Conservation (phyloP, 30 jellyfish, hydroid and myxozoan genomes). For the Cassiopea andromeda region DNA sequence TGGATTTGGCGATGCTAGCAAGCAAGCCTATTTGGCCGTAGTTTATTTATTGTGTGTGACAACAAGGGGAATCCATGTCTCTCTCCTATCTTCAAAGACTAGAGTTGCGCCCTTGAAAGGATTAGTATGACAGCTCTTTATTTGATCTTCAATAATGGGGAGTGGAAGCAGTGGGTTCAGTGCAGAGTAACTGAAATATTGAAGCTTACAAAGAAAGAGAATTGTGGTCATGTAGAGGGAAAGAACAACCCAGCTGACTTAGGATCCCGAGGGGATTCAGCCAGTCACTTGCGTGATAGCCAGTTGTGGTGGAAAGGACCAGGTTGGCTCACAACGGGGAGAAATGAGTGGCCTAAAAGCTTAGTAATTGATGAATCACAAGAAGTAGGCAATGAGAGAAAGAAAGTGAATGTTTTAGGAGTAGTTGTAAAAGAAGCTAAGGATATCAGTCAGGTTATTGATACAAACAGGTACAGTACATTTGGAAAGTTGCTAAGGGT, state of each 20-base stretch:
- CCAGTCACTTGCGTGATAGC: not conserved
- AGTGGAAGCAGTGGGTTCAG: slow-evolving; percentile 32
- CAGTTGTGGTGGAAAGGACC: slow-evolving; percentile 14
- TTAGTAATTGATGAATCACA: too few relatives aligned
- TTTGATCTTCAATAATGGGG: not conserved
- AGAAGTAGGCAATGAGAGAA: too few relatives aligned
- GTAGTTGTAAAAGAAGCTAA: too few relatives aligned
- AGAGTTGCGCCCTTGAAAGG: not conserved
- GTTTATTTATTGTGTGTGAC: not conserved
- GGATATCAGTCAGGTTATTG: too few relatives aligned
- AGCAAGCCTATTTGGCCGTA: not conserved
- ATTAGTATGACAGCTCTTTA: slow-evolving; percentile 4
- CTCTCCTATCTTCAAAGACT: not conserved
- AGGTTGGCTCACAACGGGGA: too few relatives aligned
- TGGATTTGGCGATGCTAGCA: not conserved
- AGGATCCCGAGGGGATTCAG: slow-evolving; percentile 15
- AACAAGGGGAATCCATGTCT: not conserved
- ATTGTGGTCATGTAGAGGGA: slow-evolving; percentile 33
- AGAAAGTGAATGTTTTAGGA: too few relatives aligned
- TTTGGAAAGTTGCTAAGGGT: slow-evolving; percentile 9
- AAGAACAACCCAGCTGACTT: slow-evolving; percentile 3
- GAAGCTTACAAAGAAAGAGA: not conserved
- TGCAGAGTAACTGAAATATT: not conserved
- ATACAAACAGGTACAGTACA: too few relatives aligned
- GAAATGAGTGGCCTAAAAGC: too few relatives aligned